Evolutionary conservation across 1,140 invertebrate genomes (phyloP).

Genomic region (Tetramorium parvispinum): DNA sequence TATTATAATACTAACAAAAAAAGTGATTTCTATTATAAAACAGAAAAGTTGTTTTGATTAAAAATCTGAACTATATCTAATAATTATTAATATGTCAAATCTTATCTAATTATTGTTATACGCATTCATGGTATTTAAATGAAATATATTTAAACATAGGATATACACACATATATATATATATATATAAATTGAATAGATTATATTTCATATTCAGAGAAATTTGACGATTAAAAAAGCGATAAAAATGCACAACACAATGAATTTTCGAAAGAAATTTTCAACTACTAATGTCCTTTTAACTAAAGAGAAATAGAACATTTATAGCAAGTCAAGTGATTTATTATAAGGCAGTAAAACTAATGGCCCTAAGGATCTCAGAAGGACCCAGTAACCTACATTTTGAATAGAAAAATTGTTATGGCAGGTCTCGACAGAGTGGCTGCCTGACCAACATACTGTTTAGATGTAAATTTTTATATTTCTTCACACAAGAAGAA

Average conservation of each 20-base stretch:
- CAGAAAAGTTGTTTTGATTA: conserved; percentile 70
- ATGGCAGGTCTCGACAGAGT: conserved; percentile 83
- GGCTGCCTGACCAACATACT: conserved; percentile 27
- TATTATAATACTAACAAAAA: conserved; percentile 40
- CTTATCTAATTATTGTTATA: background rate
- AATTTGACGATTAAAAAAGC: background rate
- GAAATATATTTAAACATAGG: background rate
- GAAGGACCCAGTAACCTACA: conserved; percentile 82
- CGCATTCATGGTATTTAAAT: background rate
- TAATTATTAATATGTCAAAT: background rate
- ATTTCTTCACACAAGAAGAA: conserved; percentile 57
- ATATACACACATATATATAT: no score
- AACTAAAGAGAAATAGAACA: background rate
- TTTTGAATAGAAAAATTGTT: conserved; percentile 85
- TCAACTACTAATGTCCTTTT: no score
- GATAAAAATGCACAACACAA: background rate
- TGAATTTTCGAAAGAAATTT: background rate
- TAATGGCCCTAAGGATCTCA: conserved; percentile 75
- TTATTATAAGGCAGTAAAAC: conserved; percentile 83
- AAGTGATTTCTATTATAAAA: conserved; percentile 67
- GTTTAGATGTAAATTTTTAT: background rate
- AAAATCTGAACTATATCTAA: conserved; percentile 1
- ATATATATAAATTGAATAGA: background rate
- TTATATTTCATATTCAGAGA: background rate
- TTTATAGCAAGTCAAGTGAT: conserved; percentile 75